These are phyloP conservation scores for Laodelphax striatellus DNA, from an alignment of 1,140 invertebrate species.

Conservation along the genomic window DNA sequence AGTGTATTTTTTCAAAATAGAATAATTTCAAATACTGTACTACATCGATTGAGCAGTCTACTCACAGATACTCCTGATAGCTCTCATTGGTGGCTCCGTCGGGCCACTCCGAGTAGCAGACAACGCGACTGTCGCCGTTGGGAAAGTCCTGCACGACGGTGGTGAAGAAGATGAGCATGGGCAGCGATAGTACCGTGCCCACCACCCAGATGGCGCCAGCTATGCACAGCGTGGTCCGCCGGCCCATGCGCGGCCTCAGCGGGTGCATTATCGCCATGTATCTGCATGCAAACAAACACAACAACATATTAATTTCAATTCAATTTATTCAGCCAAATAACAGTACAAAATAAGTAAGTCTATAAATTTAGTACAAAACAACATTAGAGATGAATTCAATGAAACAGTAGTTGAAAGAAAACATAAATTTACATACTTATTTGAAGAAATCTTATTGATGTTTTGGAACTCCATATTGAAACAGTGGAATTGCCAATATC, in stretches of 20 bases:
- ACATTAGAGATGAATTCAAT: too few relatives aligned
- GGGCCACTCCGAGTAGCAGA: slow-evolving; percentile 74
- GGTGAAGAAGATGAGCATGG: slow-evolving; percentile 71
- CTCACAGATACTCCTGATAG: slow-evolving; percentile 68
- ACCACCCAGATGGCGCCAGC: slow-evolving; percentile 70
- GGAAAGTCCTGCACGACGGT: slow-evolving; percentile 46
- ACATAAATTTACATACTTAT: too few relatives aligned
- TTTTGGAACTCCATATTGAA: too few relatives aligned
- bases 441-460: too few relatives aligned
- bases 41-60: slow-evolving; percentile 21
- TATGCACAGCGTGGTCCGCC: slow-evolving; percentile 65
- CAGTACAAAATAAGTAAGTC: too few relatives aligned
- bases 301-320: too few relatives aligned
- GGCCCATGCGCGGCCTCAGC: slow-evolving; percentile 69
- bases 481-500: too few relatives aligned
- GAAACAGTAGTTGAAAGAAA: too few relatives aligned
- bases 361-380: too few relatives aligned
- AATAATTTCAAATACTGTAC: too few relatives aligned
- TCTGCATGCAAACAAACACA: slow-evolving; percentile 39
- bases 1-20: too few relatives aligned
- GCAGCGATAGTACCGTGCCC: slow-evolving; percentile 62
- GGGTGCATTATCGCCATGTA: slow-evolving; percentile 91
- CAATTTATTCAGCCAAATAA: too few relatives aligned
- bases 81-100: slow-evolving; percentile 59
- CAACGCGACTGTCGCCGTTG: slow-evolving; percentile 47